Conservation (phyloP, 1,140 invertebrate species). For the Aphis craccivora region DNA sequence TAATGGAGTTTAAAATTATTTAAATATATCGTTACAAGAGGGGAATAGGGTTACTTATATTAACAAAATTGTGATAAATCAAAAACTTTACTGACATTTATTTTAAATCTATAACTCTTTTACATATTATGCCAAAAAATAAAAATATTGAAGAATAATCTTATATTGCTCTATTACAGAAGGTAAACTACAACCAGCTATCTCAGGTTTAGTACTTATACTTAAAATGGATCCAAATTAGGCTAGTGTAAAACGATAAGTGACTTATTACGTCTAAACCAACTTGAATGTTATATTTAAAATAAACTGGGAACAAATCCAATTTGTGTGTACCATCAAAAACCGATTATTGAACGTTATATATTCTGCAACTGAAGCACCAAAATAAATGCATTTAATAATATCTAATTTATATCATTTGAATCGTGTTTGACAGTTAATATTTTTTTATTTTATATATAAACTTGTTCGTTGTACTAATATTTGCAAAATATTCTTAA, state of each 20-base stretch:
- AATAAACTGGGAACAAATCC: slow-evolving; percentile 14
- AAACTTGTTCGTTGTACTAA: not conserved
- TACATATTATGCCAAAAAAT: not conserved
- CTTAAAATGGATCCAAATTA: not conserved
- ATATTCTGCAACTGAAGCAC: not conserved
- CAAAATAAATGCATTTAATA: not conserved
- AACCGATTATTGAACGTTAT: not conserved
- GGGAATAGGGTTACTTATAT: not conserved
- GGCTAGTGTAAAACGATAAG: not conserved
- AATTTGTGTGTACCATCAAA: not conserved
- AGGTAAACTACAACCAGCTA: not conserved
- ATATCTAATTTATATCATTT: not conserved
- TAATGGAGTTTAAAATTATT: too few species aligned
- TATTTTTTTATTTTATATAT: not conserved
- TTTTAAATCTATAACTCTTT: not conserved
- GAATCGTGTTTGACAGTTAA: not conserved
- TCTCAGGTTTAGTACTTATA: not conserved
- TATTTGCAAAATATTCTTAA: not conserved
- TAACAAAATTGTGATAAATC: not conserved
- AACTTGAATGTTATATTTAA: not conserved
- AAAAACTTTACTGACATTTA: not conserved
- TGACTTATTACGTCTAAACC: not conserved
- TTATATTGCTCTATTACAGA: not conserved
- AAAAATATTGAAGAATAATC: not conserved
- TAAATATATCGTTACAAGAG: too few species aligned